Evolutionary conservation across 2,797 vertebrate genomes (phyloP).

Genomic region (Myotis pilosus): DNA sequence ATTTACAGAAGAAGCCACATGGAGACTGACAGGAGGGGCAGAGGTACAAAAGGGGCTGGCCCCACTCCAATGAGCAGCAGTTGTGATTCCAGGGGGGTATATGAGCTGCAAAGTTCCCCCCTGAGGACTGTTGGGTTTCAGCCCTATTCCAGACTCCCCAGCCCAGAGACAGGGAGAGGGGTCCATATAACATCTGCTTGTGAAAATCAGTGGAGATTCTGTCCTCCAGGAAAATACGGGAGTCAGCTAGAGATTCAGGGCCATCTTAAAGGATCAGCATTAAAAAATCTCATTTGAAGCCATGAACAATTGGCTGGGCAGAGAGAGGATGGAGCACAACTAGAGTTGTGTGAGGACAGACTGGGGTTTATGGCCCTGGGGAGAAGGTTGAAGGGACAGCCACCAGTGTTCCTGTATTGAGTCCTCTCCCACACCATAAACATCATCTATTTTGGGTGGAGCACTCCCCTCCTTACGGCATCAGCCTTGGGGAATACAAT

Average conservation of each 20-base stretch:
- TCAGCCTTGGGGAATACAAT: not conserved
- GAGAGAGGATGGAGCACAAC: not conserved
- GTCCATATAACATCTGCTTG: not conserved
- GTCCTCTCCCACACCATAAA: not conserved
- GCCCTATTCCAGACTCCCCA: not conserved
- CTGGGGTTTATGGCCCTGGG: not conserved
- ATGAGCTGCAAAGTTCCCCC: not conserved
- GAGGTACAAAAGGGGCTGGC: not conserved
- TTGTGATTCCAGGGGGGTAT: not conserved
- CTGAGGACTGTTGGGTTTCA: not conserved
- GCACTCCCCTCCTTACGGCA: not conserved
- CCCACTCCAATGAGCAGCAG: not conserved
- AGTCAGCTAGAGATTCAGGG: not conserved
- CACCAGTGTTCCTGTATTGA: not conserved
- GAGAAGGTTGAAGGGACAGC: not conserved
- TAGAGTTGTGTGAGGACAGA: not conserved
- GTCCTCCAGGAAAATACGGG: not conserved
- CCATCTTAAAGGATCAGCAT: not conserved
- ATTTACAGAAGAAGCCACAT: not conserved
- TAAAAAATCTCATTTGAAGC: not conserved
- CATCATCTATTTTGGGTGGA: not conserved
- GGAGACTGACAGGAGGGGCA: not conserved
- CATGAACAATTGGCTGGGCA: not conserved
- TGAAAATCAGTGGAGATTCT: not conserved
- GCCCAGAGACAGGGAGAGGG: not conserved